Evolutionary conservation across 2,888 invertebrate species (phyloP).

Genomic region (Apamea anceps): DNA sequence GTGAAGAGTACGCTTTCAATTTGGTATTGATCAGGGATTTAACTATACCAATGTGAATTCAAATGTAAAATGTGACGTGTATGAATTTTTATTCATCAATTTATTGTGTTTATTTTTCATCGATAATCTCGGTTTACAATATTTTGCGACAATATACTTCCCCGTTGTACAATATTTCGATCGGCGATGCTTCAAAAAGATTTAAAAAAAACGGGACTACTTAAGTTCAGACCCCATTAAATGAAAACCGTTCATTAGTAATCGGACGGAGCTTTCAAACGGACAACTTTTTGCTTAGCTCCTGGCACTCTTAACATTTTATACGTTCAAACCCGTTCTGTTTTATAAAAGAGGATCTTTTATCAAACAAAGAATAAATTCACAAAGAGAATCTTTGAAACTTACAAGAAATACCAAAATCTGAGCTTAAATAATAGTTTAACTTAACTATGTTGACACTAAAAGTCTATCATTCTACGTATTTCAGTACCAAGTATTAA

Average conservation of each 20-base stretch:
- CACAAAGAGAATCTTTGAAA: not conserved
- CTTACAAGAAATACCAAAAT: constrained; percentile 9
- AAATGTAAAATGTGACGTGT: not conserved
- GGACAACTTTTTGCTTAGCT: constrained; percentile 35
- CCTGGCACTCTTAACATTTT: constrained; percentile 25
- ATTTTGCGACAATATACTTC: not conserved
- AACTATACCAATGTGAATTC: not conserved
- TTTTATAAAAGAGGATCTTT: constrained; percentile 25
- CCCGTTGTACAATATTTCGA: not conserved
- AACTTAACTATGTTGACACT: not conserved
- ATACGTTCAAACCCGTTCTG: constrained; percentile 34
- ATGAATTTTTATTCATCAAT: not conserved
- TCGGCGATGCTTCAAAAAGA: constrained; percentile 4
- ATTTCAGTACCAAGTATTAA: constrained; percentile 6
- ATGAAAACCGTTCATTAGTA: constrained; percentile 43
- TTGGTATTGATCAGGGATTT: not conserved
- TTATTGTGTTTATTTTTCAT: constrained; percentile 3
- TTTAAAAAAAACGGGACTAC: not conserved
- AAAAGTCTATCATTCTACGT: constrained; percentile 13
- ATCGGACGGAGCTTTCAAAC: constrained; percentile 40
- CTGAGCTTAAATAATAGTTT: constrained; percentile 4
- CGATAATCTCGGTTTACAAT: not conserved
- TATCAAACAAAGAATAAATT: constrained; percentile 13
- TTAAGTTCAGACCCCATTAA: constrained; percentile 33
- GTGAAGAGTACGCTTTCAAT: not conserved